Conservation (phyloP, 2,797 vertebrate genomes). For the Enteromius paludinosus region DNA sequence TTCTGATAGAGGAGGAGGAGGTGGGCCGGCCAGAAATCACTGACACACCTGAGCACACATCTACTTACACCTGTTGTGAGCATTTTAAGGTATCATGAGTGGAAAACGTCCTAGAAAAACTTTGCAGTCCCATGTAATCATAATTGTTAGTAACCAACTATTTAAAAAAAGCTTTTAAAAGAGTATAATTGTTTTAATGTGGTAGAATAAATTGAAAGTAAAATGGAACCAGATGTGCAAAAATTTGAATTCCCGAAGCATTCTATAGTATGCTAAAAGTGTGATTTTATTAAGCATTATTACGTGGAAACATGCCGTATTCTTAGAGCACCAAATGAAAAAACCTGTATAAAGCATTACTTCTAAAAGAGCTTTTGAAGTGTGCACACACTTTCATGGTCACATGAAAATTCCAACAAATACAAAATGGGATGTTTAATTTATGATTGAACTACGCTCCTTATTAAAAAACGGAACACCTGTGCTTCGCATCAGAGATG, state of each 20-base stretch:
- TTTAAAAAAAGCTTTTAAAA: background rate
- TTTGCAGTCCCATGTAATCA: background rate
- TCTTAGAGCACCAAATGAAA: background rate
- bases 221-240: background rate
- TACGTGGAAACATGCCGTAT: background rate
- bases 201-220: background rate
- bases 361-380: no score
- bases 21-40: slow-evolving; percentile 27
- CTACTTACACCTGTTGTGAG: background rate
- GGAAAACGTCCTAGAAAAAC: background rate
- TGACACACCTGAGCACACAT: slow-evolving; percentile 10
- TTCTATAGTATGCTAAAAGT: background rate
- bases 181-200: no score
- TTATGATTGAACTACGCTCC: background rate
- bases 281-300: background rate
- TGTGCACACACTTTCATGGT: background rate
- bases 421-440: background rate
- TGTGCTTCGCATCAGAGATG: background rate
- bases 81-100: slow-evolving; percentile 12
- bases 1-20: slow-evolving; percentile 24
- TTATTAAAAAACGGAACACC: background rate
- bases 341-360: background rate
- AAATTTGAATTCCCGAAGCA: background rate
- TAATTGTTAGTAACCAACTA: background rate
- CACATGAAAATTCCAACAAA: slow-evolving; percentile 14